These are phyloP conservation scores for Sorex fumeus DNA, from an alignment of 2,113 vertebrate genomes.

Conservation along the genomic window DNA sequence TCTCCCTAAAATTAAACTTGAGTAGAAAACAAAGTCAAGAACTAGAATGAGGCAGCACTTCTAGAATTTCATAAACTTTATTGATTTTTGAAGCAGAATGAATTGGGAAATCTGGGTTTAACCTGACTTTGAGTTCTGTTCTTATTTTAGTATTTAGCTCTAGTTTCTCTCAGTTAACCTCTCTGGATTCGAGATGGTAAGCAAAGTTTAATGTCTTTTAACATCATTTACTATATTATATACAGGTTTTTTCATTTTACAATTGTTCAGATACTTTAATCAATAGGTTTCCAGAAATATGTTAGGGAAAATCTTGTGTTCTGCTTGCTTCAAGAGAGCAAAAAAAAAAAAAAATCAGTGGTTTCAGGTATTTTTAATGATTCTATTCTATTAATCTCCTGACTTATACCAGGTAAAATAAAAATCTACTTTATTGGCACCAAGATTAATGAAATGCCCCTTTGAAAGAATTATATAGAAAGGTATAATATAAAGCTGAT, in stretches of 20 bases:
- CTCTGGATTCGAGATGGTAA: constrained; percentile 49
- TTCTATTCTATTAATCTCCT: constrained; percentile 7
- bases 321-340: constrained; percentile 22
- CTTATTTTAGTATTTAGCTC: constrained; percentile 29
- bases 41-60: constrained; percentile 1
- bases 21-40: constrained; percentile 42
- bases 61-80: not conserved
- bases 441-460: constrained; percentile 56
- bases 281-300: constrained; percentile 61
- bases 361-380: constrained; percentile 57
- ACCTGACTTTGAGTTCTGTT: not conserved
- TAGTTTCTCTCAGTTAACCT: not conserved
- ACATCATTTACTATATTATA: constrained; percentile 48
- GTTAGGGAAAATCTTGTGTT: constrained; percentile 56
- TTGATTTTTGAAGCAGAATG: constrained; percentile 19
- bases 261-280: constrained; percentile 42
- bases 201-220: not conserved
- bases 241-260: constrained; percentile 7
- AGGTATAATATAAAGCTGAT: not conserved
- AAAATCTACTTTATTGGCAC: constrained; percentile 49
- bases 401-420: constrained; percentile 57
- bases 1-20: constrained; percentile 26
- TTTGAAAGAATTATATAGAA: constrained; percentile 21
- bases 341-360: constrained; percentile 11
- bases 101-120: not conserved